Percentiles rank a stretch among this genome's conserved stretches.
Conservation (phyloP, 2,888 invertebrate species). For the Chrysodeixis includens region DNA sequence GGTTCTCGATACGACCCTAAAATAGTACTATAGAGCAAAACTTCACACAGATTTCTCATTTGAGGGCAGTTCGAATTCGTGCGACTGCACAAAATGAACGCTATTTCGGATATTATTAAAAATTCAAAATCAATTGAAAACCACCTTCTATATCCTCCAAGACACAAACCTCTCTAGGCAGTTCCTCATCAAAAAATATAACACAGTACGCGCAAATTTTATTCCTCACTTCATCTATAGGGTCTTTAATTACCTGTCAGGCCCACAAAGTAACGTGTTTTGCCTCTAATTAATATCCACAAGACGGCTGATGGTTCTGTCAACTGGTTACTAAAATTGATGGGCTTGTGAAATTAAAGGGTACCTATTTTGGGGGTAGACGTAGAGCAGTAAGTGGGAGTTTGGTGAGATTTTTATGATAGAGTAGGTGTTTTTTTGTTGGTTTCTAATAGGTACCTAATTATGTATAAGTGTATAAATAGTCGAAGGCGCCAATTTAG, state of each 20-base stretch:
- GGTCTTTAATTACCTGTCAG: slow-evolving; percentile 46
- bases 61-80: too few species aligned
- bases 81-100: too few species aligned
- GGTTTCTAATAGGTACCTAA: too few species aligned
- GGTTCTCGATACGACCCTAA: too few species aligned
- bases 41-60: too few species aligned
- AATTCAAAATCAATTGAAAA: too few species aligned
- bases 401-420: neutral
- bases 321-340: slow-evolving; percentile 48
- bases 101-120: too few species aligned
- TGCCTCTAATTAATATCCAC: slow-evolving; percentile 48
- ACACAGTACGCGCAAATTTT: neutral
- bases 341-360: slow-evolving; percentile 51
- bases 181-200: neutral
- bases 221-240: neutral
- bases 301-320: slow-evolving; percentile 38
- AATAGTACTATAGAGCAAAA: too few species aligned
- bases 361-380: slow-evolving; percentile 8
- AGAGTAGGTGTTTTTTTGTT: too few species aligned
- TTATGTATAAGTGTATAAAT: too few species aligned
- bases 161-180: neutral
- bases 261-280: slow-evolving; percentile 49
- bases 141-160: too few species aligned
- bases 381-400: slow-evolving; percentile 10
- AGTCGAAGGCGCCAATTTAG: too few species aligned